Evolutionary conservation across 2,888 invertebrate genomes (phyloP).

Genomic region (Pycnomerus fuliginosus): DNA sequence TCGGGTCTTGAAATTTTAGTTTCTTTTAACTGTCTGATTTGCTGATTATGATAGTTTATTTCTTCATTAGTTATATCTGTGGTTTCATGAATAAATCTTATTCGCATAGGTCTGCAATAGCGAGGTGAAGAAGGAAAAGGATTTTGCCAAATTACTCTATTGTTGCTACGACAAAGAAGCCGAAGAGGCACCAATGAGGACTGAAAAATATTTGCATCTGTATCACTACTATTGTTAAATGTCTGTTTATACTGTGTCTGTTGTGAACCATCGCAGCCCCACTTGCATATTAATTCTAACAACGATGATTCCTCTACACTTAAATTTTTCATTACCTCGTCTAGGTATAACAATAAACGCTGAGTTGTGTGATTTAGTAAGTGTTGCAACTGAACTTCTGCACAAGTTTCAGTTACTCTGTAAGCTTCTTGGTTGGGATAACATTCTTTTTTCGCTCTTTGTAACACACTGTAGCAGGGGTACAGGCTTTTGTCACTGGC

Average conservation of each 20-base stretch:
- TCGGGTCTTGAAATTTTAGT: background rate
- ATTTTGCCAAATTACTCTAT: conserved; percentile 36
- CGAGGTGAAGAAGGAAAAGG: conserved; percentile 36
- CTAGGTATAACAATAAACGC: conserved; percentile 1
- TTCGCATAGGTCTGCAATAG: conserved; percentile 37
- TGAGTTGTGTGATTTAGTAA: background rate
- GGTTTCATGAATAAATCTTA: conserved; percentile 34
- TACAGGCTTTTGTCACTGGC: background rate
- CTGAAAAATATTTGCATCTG: conserved; percentile 38
- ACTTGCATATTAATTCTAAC: conserved; percentile 25
- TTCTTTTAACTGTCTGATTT: background rate
- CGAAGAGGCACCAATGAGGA: conserved; percentile 31
- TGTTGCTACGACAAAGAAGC: conserved; percentile 18
- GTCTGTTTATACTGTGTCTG: conserved; percentile 36
- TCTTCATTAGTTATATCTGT: conserved; percentile 33
- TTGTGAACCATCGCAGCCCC: conserved; percentile 36
- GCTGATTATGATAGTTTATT: conserved; percentile 27
- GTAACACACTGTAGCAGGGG: background rate
- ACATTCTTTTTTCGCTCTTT: background rate
- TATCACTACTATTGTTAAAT: conserved; percentile 26
- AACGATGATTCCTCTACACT: conserved; percentile 10
- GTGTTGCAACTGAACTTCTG: background rate
- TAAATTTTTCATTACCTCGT: background rate
- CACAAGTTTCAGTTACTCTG: background rate
- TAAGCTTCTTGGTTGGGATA: background rate